Base-by-base conservation (phyloP, 2,797 vertebrate genomes). In the Sebastes flavidus region DNA sequence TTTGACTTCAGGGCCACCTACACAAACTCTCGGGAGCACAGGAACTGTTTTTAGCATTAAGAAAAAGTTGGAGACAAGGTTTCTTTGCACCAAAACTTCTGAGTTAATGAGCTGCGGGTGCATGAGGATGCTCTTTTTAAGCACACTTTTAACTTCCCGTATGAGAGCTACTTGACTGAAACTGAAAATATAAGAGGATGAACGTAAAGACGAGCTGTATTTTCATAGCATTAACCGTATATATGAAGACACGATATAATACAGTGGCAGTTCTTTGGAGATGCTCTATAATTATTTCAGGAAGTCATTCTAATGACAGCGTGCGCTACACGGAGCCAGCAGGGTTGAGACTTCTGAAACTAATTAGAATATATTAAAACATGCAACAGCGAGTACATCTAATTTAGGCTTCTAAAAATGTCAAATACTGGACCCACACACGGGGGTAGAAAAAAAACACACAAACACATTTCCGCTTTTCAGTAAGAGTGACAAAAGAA, bases 31-130 rank as follows among this genome's bases (percentile, higher is more conserved):
- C 10, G 32, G 73, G 71, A 88, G 72, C 36, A 6, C 67, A 65
- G 66, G 56, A 18, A 54, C 81, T 73, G 81, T 83, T 92, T 86
- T 88, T 84, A 85, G 81, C 65, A 34, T 74, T n/a, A 67, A 59
- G 29, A 70, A 73, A 38, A 90, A 80, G 61, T 81, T 69, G 62
- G 11, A 60, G 65, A 70, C 42, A 78, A 77, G 81, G 66, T 87
- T 90, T 42, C 75, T 25, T 66, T 38, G 61, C 36, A 2, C 14
- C n/a, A 60, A 76, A 76, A 88, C 77, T 80, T 79, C 13, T 11
- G 75, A 77, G 81, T 69, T 92, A 93, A 93, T 90, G 89, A 94
- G 92, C 88, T 74, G 78, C 6, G 18, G 72, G 72, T 60, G 67
- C 16, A 52, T 8, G 46, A 30, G 66, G 65, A 76, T 55, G 67